Evolutionary conservation across 2,888 invertebrate species (phyloP), one percentile per base, ranked within the genome.

Genomic region (Tenodera sinensis): DNA sequence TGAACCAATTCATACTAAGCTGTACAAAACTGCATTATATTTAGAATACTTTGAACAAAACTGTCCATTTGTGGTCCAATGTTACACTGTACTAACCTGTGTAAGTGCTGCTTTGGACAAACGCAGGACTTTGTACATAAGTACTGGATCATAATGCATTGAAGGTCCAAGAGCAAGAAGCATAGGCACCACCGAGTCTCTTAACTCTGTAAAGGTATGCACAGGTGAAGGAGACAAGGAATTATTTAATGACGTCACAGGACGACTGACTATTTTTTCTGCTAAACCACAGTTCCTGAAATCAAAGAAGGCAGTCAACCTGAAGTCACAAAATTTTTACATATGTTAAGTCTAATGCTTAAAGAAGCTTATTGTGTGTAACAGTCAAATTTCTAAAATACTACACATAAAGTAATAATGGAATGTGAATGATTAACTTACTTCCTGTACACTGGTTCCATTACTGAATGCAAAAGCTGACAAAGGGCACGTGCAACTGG

Each of bases 401-500:
- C 12, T 42, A 42, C 1, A 2, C 12, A 6, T 1, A 42, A 42
- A 42, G 42, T 12, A 12, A 42, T 2, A 42, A 42, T 42, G 42
- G 1, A 42, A 12, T 42, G 12, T 42, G 6, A 42, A n/a, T 25
- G 28, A 27, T 47, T 71, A 83, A 93, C 95, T 94, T 93, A 97
- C 96, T 95, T 95, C 92, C 96, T 95, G 93, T 99, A 99, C 15
- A 99, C 94, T 3, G 97, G 97, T 92, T 99, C 98, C 34, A 99
- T 95, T 30, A 98, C 95, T 83, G 96, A 95, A 93, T 98, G 97
- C 89, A 99, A 94, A 92, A 99, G 95, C 91, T 95, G 94, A 92
- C 97, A 97, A 27, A 99, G 93, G 2, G 97, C 97, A 88, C 95
- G 93, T 3, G 98, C 97, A 88, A 98, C 96, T 0, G 97, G 96